These are phyloP conservation scores for Trachymyrmex septentrionalis DNA, from an alignment of 1,140 invertebrate genomes.

Conservation along the genomic window DNA sequence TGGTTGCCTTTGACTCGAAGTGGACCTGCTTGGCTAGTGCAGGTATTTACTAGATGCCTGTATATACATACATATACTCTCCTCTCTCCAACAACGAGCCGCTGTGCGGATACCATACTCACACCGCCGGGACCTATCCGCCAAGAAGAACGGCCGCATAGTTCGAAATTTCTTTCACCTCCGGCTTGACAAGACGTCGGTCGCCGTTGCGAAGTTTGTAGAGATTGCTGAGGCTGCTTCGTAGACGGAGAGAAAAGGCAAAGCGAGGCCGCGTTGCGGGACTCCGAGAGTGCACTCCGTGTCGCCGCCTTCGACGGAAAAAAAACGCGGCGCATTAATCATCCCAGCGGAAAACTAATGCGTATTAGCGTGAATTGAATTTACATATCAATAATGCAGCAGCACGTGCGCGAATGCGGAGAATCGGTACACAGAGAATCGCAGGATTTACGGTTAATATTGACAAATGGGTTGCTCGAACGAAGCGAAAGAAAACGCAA, in stretches of 20 bases:
- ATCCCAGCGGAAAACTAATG: conserved; percentile 69
- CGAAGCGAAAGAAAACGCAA: conserved; percentile 47
- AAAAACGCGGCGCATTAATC: conserved; percentile 67
- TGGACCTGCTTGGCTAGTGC: conserved; percentile 79
- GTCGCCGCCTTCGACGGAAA: neutral
- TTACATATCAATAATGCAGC: conserved; percentile 71
- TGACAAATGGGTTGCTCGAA: conserved; percentile 65
- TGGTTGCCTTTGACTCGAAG: conserved; percentile 71
- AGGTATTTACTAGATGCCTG: conserved; percentile 78
- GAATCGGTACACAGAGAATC: conserved; percentile 51
- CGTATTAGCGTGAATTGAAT: conserved; percentile 67
- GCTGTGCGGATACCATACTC: conserved; percentile 22
- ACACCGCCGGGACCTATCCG: conserved; percentile 29
- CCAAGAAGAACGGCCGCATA: conserved; percentile 71
- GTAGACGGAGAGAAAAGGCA: conserved; percentile 8
- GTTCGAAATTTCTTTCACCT: conserved; percentile 71
- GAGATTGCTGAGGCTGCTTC: conserved; percentile 63
- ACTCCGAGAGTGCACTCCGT: neutral
- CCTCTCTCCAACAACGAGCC: conserved; percentile 13
- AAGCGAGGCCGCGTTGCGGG: conserved; percentile 46
- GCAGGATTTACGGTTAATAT: conserved; percentile 67
- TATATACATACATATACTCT: conserved; percentile 30
- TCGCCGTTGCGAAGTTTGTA: conserved; percentile 51
- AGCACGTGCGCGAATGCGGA: conserved; percentile 44
- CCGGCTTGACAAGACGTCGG: conserved; percentile 61